Base-by-base conservation (phyloP, 2,113 vertebrate genomes). In the Tor tambroides region DNA sequence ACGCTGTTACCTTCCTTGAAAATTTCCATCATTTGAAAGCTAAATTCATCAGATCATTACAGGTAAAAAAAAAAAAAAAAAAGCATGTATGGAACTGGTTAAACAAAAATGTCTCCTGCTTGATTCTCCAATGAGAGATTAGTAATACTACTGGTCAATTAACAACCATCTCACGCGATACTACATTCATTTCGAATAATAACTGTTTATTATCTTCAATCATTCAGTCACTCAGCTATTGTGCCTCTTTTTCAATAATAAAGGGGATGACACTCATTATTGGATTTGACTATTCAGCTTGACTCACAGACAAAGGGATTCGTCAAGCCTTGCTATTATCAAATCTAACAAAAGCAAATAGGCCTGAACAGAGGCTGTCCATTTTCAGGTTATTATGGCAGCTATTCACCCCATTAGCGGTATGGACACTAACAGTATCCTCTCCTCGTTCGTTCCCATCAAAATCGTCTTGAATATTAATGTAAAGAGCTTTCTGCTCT, bases 121-220 rank as follows among this genome's bases (percentile, higher is more conserved):
- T 38, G 75, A 69, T 56, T 78, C 11, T 21, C 56, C 46, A 75
- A 19, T 51, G 41, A 56, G 63, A 67, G 49, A 87, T 87, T 77
- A 78, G 59, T 83, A 78, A 38, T 12, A 46, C 30, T 32, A 32
- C 72, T n/a, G 80, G 59, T 65, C 82, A 84, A 56, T 84, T 83
- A 87, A 78, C 80, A 83, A 56, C 43, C 72, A 83, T 78, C 80
- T 87, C 80, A 77, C 56, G 59, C 28, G 23, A 63, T 28, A 72
- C 46, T 87, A 56, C 56, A 78, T 54, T 87, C 80, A 77, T 87
- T 43, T 77, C 38, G 38, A 77, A 87, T 69, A 83, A 83, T 83
- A 83, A 83, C 80, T 67, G 63, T 75, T 83, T 83, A 87, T 78
- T 87, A 87, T 87, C 41, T 69, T 19, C 86, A 74, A 46, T 87